Base-by-base conservation (phyloP, 2,113 vertebrate species). In the Hirundichthys speculiger region DNA sequence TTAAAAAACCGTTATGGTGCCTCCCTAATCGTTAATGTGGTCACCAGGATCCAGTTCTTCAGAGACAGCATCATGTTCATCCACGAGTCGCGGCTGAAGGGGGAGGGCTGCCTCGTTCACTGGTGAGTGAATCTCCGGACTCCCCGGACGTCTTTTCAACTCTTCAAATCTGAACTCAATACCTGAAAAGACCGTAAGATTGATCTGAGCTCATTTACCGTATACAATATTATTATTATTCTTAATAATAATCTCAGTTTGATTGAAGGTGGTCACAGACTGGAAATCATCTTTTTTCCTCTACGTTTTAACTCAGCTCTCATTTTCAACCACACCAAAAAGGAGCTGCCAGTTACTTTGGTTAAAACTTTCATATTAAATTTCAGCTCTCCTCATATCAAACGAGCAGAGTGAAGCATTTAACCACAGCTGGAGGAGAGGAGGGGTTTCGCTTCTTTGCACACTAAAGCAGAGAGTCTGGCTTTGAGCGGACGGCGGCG, bases 41-140 rank as follows among this genome's bases (percentile, higher is more conserved):
- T 41, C 2, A 6, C 19, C 64, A 99, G 96, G 80, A 90, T 83
- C 51, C 94, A 95, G 86, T 93, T 95, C 92, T 98, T 97, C 87
- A 96, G 93, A 89, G 94, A 96, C 73, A 96, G 95, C 77, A 96
- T 96, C 79, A 81, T 87, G 46, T 96, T 98, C 56, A 98, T 96
- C 78, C 96, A 98, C 7, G 94, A 97, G 69, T 95, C 93, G 69
- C 90, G 96, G 0, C 92, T 96, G 67, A 90, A 87, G 59, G 93
- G 94, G 27, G 93, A 96, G 74, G 93, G 94, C 83, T 96, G 95
- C 75, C 93, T 98, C 0, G 96, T 98, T 34, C 96, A 97, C 85
- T 97, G 96, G 96, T 97, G 92, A 90, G 88, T 9, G 18, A 54
- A 19, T n/a, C n/a, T n/a, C n/a, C n/a, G n/a, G n/a, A n/a, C n/a